These are phyloP conservation scores for Hemaris fuciformis DNA, from an alignment of 2,888 invertebrate species.

Conservation along the genomic window DNA sequence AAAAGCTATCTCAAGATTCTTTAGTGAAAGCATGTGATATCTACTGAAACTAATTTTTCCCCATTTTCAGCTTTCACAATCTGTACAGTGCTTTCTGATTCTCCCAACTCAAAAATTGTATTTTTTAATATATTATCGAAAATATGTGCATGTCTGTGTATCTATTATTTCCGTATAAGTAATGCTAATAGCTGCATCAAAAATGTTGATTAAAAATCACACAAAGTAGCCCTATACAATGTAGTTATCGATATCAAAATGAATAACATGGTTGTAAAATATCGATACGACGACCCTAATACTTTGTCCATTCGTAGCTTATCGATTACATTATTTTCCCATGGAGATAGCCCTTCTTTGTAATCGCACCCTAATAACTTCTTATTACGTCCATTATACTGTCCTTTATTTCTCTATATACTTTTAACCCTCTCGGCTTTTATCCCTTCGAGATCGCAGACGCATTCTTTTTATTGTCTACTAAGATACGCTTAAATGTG, in stretches of 20 bases:
- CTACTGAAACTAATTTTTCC: too few relatives aligned
- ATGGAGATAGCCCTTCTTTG: constrained; percentile 20
- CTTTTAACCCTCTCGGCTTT: neutral
- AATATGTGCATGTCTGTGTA: too few relatives aligned
- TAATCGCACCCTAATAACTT: constrained; percentile 29
- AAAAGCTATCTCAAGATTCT: too few relatives aligned
- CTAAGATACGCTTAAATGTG: neutral
- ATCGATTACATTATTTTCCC: constrained; percentile 13
- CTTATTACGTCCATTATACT: constrained; percentile 27
- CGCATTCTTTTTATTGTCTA: neutral
- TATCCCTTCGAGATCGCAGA: neutral
- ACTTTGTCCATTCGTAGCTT: neutral
- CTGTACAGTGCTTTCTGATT: too few relatives aligned
- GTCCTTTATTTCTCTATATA: constrained; percentile 16
- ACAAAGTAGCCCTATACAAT: neutral
- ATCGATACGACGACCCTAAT: neutral
- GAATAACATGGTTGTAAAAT: neutral
- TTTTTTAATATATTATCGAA: too few relatives aligned
- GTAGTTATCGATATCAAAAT: neutral
- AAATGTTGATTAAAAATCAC: neutral
- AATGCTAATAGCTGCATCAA: too few relatives aligned
- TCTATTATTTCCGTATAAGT: too few relatives aligned
- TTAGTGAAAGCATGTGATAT: too few relatives aligned
- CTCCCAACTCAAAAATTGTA: too few relatives aligned
- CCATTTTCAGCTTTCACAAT: too few relatives aligned